phyloP scores from a whole-genome alignment of 2,797 vertebrate genomes.

The Peromyscus melanophrys region DNA sequence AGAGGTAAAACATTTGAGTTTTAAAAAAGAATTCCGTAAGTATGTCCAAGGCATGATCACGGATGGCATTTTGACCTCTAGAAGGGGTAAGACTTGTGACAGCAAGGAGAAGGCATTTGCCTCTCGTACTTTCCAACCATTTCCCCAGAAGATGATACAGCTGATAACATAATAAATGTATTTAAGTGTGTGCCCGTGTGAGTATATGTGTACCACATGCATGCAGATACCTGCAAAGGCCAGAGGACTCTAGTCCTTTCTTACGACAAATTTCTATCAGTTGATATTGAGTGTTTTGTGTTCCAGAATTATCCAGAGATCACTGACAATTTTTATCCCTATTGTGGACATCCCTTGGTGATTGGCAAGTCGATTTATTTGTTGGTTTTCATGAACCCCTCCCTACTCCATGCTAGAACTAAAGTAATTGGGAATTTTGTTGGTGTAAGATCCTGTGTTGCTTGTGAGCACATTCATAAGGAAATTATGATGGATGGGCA shows the following conservation, averaged over 20 bases:
- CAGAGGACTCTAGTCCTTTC: background rate
- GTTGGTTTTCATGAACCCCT: background rate
- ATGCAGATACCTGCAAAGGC: background rate
- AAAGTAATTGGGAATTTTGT: background rate
- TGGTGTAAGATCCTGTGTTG: background rate
- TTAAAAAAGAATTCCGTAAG: background rate
- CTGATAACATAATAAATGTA: background rate
- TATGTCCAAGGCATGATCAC: background rate
- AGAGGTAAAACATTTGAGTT: conserved; percentile 13
- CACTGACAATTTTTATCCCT: background rate
- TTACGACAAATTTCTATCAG: background rate
- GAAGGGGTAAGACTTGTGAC: background rate
- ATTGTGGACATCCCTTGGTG: background rate
- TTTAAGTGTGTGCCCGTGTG: background rate
- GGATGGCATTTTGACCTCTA: background rate
- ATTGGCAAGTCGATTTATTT: background rate
- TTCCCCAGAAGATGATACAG: background rate
- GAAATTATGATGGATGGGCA: background rate
- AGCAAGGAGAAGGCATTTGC: background rate
- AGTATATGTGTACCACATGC: background rate
- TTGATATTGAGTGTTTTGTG: background rate
- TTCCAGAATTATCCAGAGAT: background rate
- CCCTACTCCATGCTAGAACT: background rate
- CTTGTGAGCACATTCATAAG: background rate
- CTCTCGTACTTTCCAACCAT: background rate